phyloP scores from a whole-genome alignment of 2,113 vertebrate species.

The Halcyon malimbica region DNA sequence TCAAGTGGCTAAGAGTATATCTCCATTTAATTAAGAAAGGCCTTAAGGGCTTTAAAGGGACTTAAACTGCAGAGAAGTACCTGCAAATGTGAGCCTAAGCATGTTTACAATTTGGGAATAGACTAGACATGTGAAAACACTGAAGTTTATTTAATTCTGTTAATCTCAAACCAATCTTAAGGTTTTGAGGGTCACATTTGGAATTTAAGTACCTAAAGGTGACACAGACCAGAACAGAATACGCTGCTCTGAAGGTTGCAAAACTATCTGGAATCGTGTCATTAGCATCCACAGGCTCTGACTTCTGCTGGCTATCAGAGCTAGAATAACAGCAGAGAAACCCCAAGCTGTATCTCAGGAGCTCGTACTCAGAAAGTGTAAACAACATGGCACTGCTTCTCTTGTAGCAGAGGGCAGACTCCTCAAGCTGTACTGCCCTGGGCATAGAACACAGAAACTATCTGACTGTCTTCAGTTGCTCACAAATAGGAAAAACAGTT shows the following conservation, averaged over 20 bases:
- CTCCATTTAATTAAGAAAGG: neutral
- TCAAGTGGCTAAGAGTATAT: neutral
- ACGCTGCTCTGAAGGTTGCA: neutral
- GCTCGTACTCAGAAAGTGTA: neutral
- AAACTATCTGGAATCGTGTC: neutral
- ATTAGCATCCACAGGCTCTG: neutral
- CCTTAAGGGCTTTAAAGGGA: neutral
- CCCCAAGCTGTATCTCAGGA: neutral
- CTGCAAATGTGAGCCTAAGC: neutral
- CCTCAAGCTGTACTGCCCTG: neutral
- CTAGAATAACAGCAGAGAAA: neutral
- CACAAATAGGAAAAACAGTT: neutral
- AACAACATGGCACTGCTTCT: neutral
- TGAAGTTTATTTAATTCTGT: neutral
- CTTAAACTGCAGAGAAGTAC: neutral
- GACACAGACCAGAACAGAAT: neutral
- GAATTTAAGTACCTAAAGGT: neutral
- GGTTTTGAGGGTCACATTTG: neutral
- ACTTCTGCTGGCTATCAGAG: neutral
- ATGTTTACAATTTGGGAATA: neutral
- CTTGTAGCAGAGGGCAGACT: neutral
- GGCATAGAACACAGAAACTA: neutral
- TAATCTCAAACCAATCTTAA: fast-evolving
- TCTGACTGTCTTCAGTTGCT: neutral
- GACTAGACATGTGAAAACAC: neutral